phyloP scores from a whole-genome alignment of 2,797 vertebrate genomes.

The Mormyrus hasselquistii region DNA sequence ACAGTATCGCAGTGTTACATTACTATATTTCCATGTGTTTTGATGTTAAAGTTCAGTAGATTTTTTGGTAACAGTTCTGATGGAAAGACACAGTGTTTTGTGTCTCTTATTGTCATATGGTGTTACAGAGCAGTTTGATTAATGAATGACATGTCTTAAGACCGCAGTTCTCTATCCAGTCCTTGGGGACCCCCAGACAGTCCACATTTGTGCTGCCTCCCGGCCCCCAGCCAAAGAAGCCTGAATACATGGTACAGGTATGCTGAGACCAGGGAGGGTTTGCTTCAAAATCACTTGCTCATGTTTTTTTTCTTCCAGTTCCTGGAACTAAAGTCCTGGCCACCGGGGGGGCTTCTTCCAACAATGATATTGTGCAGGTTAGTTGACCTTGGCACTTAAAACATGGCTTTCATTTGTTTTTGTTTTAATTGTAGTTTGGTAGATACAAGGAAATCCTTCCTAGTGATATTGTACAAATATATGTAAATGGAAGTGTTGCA shows the following conservation, averaged over 20 bases:
- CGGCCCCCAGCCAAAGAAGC: not conserved
- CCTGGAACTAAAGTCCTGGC: constrained; percentile 79
- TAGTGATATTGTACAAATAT: not conserved
- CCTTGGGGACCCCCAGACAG: not conserved
- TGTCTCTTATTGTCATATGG: not conserved
- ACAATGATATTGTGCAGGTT: constrained; percentile 82
- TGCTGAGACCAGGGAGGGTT: not conserved
- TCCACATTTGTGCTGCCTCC: not conserved
- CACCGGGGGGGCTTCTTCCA: constrained; percentile 85
- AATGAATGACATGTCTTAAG: not conserved
- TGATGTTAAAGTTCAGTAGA: not conserved
- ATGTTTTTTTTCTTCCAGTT: constrained; percentile 57
- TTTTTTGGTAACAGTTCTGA: not conserved
- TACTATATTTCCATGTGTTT: not conserved
- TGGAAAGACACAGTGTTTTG: not conserved
- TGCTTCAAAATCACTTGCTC: not conserved
- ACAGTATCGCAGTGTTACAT: not conserved
- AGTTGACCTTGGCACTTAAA: not conserved
- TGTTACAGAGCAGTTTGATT: not conserved
- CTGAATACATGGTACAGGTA: not conserved
- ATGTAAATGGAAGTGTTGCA: not conserved
- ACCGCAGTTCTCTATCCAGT: not conserved
- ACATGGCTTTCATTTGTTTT: not conserved
- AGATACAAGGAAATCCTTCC: not conserved
- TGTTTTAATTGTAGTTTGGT: not conserved